A percentile compares a stretch with the other conserved stretches of the same genome.
phyloP scores from a whole-genome alignment of 2,797 vertebrate genomes.

The Margarornis squamiger region DNA sequence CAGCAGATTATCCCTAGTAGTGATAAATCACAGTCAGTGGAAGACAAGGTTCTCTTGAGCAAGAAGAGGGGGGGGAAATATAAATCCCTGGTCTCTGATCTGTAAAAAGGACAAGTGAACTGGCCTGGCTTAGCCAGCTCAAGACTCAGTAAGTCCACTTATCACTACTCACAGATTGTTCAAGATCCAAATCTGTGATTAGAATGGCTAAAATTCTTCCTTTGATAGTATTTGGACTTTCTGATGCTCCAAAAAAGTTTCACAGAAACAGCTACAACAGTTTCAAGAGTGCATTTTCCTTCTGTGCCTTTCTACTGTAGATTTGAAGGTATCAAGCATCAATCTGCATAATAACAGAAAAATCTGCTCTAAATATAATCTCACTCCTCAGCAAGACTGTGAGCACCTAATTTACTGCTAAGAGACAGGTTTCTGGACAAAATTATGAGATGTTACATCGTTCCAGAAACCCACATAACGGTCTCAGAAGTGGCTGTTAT shows the following conservation, averaged over 20 bases:
- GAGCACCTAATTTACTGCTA: background rate
- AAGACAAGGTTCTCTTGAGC: background rate
- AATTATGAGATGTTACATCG: background rate
- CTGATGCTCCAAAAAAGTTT: background rate
- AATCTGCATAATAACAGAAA: background rate
- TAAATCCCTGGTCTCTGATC: background rate
- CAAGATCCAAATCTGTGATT: background rate
- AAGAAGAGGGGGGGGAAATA: rapidly evolving
- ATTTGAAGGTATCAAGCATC: background rate
- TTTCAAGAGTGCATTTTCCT: background rate
- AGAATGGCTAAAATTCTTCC: background rate
- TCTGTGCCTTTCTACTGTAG: background rate
- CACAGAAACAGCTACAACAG: background rate
- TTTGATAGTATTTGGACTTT: background rate
- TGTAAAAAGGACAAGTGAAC: background rate
- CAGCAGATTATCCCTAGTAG: background rate
- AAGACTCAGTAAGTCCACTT: background rate
- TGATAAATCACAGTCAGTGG: background rate
- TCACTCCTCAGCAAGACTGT: background rate
- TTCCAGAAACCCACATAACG: background rate
- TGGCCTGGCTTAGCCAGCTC: background rate
- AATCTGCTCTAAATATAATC: background rate
- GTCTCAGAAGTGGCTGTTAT: background rate
- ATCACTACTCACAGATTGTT: background rate
- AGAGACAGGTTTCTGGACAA: background rate